These are phyloP conservation scores for Drosophila mayaguana DNA, from an alignment of 2,888 invertebrate genomes.

Conservation along the genomic window DNA sequence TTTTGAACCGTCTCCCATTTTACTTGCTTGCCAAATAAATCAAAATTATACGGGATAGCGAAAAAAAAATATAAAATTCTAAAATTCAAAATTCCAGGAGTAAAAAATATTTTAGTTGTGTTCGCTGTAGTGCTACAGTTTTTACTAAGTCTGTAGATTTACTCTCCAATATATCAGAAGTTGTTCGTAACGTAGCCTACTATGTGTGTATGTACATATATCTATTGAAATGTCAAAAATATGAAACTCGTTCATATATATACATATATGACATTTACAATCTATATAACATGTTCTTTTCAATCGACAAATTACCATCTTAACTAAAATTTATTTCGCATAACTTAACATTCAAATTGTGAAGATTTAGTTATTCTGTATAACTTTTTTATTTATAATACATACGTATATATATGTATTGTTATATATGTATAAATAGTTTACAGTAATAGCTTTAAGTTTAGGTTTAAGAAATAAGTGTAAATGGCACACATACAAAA, in stretches of 20 bases:
- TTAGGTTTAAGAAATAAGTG: constrained; percentile 45
- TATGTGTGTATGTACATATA: not conserved
- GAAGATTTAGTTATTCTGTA: not conserved
- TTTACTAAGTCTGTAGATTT: not conserved
- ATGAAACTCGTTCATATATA: no score
- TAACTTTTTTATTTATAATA: constrained; percentile 27
- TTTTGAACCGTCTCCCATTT: not conserved
- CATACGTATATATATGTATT: constrained; percentile 9
- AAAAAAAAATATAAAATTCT: not conserved
- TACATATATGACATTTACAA: not conserved
- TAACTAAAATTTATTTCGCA: not conserved
- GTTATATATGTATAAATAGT: constrained; percentile 25
- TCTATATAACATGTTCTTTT: not conserved
- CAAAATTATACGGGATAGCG: no score
- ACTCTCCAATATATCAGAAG: not conserved
- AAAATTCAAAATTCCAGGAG: not conserved
- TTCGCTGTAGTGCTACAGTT: no score
- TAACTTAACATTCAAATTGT: not conserved
- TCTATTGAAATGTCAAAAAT: not conserved
- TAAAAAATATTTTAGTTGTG: not conserved
- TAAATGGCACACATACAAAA: constrained; percentile 63
- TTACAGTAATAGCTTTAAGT: constrained; percentile 20
- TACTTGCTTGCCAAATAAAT: not conserved
- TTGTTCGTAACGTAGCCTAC: constrained; percentile 6
- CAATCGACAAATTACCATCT: not conserved